Percentiles rank a stretch among this genome's conserved stretches.
phyloP scores from a whole-genome alignment of 2,113 vertebrate genomes.

The Crotalus horridus region DNA sequence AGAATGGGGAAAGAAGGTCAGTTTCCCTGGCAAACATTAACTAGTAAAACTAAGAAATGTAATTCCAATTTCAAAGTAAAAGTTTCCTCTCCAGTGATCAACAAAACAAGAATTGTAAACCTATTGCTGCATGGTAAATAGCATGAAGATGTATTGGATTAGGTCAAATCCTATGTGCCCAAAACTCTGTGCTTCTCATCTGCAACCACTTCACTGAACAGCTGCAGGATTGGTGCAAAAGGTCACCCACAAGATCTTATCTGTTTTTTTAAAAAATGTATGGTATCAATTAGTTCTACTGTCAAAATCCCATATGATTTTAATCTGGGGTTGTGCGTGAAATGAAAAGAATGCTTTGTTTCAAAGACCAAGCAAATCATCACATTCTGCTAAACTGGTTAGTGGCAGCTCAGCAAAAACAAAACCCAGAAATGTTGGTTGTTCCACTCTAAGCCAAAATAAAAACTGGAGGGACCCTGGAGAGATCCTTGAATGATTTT shows the following conservation, averaged over 20 bases:
- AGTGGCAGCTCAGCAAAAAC: not conserved
- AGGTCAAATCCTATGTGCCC: not conserved
- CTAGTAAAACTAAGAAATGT: not conserved
- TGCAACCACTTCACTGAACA: not conserved
- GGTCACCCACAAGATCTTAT: not conserved
- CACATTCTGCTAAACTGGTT: not conserved
- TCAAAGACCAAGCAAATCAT: not conserved
- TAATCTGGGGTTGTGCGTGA: not conserved
- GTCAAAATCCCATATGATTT: not conserved
- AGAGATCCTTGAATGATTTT: not conserved
- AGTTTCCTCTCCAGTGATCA: not conserved
- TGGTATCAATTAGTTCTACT: not conserved
- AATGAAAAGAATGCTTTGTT: not conserved
- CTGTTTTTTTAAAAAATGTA: not conserved
- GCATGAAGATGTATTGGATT: not conserved
- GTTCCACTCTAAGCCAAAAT: not conserved
- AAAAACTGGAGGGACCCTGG: not conserved
- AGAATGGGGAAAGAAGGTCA: rapidly evolving
- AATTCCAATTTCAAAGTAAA: rapidly evolving
- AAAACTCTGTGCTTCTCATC: not conserved
- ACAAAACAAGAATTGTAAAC: not conserved
- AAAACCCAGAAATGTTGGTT: not conserved
- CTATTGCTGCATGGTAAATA: not conserved
- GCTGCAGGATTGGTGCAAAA: not conserved
- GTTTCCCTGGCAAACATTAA: not conserved